Conservation (phyloP, 2,113 vertebrate genomes). For the Bubo scandiacus region DNA sequence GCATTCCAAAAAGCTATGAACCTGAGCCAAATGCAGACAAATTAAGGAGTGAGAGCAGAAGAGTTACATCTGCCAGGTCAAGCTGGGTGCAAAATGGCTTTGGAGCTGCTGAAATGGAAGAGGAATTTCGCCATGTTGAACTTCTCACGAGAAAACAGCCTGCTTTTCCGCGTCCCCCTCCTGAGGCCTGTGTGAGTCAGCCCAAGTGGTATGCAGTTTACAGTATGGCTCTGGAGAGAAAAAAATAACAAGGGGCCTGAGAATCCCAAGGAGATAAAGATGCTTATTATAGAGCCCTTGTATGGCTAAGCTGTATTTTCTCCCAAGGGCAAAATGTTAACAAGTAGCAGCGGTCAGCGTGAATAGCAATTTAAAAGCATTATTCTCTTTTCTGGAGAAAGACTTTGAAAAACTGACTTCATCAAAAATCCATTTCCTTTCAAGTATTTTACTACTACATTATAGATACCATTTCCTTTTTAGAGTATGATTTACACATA, state of each 20-base stretch:
- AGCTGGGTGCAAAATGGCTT: constrained; percentile 58
- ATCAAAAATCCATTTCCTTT: constrained; percentile 59
- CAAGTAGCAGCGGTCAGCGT: background rate
- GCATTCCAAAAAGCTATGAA: constrained; percentile 24
- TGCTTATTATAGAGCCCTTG: constrained; percentile 15
- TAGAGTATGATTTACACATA: background rate
- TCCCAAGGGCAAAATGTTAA: constrained; percentile 40
- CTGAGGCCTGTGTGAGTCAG: background rate
- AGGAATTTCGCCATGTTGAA: constrained; percentile 47
- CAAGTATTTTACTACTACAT: constrained; percentile 45
- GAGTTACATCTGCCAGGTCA: constrained; percentile 72
- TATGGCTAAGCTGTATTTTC: constrained; percentile 20
- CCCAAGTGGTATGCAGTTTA: constrained; percentile 34
- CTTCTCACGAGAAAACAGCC: constrained; percentile 43
- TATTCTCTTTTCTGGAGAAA: constrained; percentile 10
- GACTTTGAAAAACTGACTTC: constrained; percentile 33
- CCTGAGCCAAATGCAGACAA: constrained; percentile 70
- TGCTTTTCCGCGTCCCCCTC: background rate
- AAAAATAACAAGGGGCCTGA: background rate
- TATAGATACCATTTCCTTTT: constrained; percentile 44
- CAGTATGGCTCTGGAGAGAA: background rate
- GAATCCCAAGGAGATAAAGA: constrained; percentile 5
- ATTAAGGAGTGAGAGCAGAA: constrained; percentile 66
- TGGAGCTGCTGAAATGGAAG: constrained; percentile 54
- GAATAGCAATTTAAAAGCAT: constrained; percentile 20